Conservation (phyloP, 1,140 invertebrate genomes). For the Macrobrachium rosenbergii region DNA sequence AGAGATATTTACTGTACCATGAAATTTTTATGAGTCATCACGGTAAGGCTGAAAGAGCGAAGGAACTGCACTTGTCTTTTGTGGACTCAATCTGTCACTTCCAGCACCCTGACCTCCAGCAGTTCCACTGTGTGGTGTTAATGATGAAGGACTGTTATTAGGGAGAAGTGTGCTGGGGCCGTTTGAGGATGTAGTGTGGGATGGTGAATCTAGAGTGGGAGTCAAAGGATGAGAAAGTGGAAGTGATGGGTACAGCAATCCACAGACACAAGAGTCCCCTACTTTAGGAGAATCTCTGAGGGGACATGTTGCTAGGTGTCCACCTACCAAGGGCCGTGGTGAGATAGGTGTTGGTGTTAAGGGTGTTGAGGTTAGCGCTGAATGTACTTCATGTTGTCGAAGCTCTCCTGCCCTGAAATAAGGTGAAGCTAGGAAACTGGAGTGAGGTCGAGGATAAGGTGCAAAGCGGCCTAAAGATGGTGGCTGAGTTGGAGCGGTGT, state of each 20-base stretch:
- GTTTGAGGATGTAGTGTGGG: slow-evolving; percentile 32
- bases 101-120: neutral
- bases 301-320: slow-evolving; percentile 53
- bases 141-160: slow-evolving; percentile 12
- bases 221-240: slow-evolving; percentile 48
- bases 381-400: slow-evolving; percentile 42
- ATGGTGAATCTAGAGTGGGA: slow-evolving; percentile 25
- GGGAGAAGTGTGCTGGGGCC: neutral
- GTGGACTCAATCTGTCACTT: neutral
- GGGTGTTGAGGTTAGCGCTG: slow-evolving; percentile 34
- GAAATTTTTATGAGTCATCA: slow-evolving; percentile 32
- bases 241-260: slow-evolving; percentile 45
- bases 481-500: slow-evolving; percentile 31
- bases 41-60: slow-evolving; percentile 55
- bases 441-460: slow-evolving; percentile 46
- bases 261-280: slow-evolving; percentile 41
- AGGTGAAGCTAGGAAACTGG: slow-evolving; percentile 39
- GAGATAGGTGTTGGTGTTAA: slow-evolving; percentile 52
- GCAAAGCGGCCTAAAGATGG: slow-evolving; percentile 45
- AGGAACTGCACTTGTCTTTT: slow-evolving; percentile 30
- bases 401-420: slow-evolving; percentile 49
- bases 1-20: neutral
- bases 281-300: slow-evolving; percentile 47
- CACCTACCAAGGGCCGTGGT: slow-evolving; percentile 43
- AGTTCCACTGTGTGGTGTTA: neutral